phyloP scores from a whole-genome alignment of 2,113 vertebrate genomes.

The Ascaphus truei region DNA sequence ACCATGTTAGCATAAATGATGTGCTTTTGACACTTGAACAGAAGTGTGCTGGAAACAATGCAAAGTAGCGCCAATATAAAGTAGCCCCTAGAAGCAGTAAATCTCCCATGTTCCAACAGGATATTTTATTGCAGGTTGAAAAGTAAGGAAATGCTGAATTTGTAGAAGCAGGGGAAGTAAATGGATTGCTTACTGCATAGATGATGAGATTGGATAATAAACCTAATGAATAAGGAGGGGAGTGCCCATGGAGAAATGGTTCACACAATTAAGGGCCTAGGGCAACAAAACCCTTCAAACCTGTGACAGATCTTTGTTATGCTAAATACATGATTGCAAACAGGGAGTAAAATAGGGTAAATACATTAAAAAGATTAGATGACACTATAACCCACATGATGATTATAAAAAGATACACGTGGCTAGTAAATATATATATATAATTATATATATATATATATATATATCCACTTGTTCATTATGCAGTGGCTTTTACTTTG shows the following conservation, averaged over 20 bases:
- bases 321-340: constrained; percentile 8
- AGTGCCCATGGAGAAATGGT: neutral
- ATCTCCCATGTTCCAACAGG: too few species aligned
- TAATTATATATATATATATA: neutral
- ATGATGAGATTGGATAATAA: neutral
- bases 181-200: too few species aligned
- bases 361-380: constrained; percentile 15
- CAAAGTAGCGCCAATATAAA: constrained; percentile 7
- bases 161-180: neutral
- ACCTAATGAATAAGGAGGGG: neutral
- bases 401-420: too few species aligned
- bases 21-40: constrained; percentile 19
- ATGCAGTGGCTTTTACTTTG: too few species aligned
- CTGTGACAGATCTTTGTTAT: neutral
- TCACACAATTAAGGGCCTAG: neutral
- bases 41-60: constrained; percentile 9
- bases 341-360: neutral
- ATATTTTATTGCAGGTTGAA: neutral
- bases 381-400: neutral
- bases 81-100: neutral
- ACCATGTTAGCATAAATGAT: neutral
- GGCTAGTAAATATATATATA: neutral
- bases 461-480: neutral
- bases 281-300: neutral
- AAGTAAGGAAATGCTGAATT: neutral